phyloP scores from a whole-genome alignment of 2,888 invertebrate species.

The Parnassius orleans region DNA sequence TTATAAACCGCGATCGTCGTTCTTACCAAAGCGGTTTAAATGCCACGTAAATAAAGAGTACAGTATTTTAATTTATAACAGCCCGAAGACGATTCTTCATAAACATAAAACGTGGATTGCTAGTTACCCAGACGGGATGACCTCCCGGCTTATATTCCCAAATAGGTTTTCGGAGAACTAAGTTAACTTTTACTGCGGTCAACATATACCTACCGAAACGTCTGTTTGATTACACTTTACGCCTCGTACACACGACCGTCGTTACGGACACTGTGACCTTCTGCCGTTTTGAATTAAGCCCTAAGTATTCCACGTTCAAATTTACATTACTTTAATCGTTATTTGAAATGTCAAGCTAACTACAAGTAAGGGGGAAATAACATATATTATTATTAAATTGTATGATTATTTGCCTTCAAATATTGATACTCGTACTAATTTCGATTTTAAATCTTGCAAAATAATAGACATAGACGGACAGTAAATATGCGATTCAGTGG shows the following conservation, averaged over 20 bases:
- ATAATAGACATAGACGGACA: no score
- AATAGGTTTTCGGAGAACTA: slow-evolving; percentile 51
- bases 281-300: slow-evolving; percentile 39
- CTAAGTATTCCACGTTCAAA: slow-evolving; percentile 15
- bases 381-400: no score
- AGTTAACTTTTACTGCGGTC: slow-evolving; percentile 33
- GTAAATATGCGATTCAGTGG: no score
- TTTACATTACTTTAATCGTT: background rate
- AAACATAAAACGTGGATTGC: slow-evolving; percentile 53
- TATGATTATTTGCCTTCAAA: no score
- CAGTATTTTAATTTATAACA: slow-evolving; percentile 45
- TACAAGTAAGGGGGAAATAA: no score
- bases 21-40: slow-evolving; percentile 33
- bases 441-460: no score
- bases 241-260: slow-evolving; percentile 46
- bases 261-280: slow-evolving; percentile 26
- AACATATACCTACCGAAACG: slow-evolving; percentile 1
- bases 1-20: slow-evolving; percentile 6
- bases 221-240: slow-evolving; percentile 8
- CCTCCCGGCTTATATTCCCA: slow-evolving; percentile 33
- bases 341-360: background rate
- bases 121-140: slow-evolving; percentile 4
- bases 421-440: no score
- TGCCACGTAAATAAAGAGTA: slow-evolving; percentile 45
- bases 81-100: slow-evolving; percentile 46